Percentiles rank a stretch among this genome's conserved stretches.
Conservation (phyloP, 2,888 invertebrate species). For the Melanchra persicariae region DNA sequence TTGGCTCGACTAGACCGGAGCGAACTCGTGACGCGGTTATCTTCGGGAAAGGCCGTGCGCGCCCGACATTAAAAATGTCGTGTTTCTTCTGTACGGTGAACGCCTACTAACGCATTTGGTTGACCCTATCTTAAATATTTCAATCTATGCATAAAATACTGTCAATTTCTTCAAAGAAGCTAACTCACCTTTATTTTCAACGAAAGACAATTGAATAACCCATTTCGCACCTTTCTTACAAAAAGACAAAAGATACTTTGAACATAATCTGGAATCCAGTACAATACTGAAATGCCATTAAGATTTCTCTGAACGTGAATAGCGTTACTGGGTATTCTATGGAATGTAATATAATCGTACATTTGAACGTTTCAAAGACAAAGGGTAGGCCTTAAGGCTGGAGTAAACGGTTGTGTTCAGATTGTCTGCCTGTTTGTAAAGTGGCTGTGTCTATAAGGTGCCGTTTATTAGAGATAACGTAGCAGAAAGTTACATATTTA, state of each 20-base stretch:
- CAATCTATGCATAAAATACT: background rate
- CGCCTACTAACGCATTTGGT: too few species aligned
- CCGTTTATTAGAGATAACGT: background rate
- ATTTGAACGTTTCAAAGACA: conserved; percentile 41
- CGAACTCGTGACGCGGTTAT: too few species aligned
- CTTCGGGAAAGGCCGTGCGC: too few species aligned
- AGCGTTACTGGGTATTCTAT: conserved; percentile 29
- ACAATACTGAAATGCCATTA: conserved; percentile 41
- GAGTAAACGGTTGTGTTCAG: conserved; percentile 17
- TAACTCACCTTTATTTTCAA: background rate
- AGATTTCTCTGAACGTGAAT: conserved; percentile 36
- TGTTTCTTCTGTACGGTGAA: too few species aligned
- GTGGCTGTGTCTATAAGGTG: conserved; percentile 3
- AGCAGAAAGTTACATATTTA: too few species aligned
- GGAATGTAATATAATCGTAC: conserved; percentile 57
- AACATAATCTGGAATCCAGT: conserved; percentile 19
- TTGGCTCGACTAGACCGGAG: too few species aligned
- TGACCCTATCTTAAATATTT: too few species aligned
- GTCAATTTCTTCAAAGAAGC: background rate
- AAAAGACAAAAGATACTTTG: conserved; percentile 30
- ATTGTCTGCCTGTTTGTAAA: conserved; percentile 19
- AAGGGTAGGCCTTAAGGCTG: conserved; percentile 39
- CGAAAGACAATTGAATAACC: conserved; percentile 32
- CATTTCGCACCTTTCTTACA: conserved; percentile 36
- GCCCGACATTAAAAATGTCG: too few species aligned